These are phyloP conservation scores for Drosophila mayri DNA, from an alignment of 1,140 invertebrate genomes.

Conservation along the genomic window DNA sequence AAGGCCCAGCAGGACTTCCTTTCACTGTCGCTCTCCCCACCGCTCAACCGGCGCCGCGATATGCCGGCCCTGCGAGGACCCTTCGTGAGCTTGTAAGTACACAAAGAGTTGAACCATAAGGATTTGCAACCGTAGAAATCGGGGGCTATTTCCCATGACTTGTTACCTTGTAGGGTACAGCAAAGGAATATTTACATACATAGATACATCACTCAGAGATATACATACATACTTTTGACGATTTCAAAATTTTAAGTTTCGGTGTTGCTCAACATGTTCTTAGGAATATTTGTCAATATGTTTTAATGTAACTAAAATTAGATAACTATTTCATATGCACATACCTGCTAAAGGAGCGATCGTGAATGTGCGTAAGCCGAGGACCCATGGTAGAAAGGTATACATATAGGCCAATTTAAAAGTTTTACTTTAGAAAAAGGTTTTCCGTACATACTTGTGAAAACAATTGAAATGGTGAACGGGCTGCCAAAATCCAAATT, in stretches of 20 bases:
- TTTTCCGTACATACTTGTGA: too few relatives aligned
- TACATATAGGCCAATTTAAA: too few relatives aligned
- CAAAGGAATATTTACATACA: background rate
- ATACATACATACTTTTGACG: background rate
- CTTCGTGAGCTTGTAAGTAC: conserved; percentile 85
- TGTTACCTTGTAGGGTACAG: background rate
- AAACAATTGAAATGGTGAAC: too few relatives aligned
- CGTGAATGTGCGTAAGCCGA: too few relatives aligned
- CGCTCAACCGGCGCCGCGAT: conserved; percentile 84
- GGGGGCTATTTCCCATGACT: background rate
- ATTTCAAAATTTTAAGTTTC: background rate
- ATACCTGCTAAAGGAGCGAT: too few relatives aligned
- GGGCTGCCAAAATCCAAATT: too few relatives aligned
- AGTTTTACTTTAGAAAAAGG: too few relatives aligned
- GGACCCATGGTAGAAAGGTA: too few relatives aligned
- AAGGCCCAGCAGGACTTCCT: conserved; percentile 84
- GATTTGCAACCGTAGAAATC: background rate
- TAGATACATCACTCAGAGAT: background rate
- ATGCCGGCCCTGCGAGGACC: conserved; percentile 85
- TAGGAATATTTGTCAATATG: background rate
- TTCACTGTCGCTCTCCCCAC: conserved; percentile 85
- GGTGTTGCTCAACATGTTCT: background rate
- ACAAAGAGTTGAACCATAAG: background rate
- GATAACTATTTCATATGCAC: background rate
- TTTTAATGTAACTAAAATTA: background rate